phyloP scores from a whole-genome alignment of 2,888 invertebrate species.

The Lumbricus terrestris region DNA sequence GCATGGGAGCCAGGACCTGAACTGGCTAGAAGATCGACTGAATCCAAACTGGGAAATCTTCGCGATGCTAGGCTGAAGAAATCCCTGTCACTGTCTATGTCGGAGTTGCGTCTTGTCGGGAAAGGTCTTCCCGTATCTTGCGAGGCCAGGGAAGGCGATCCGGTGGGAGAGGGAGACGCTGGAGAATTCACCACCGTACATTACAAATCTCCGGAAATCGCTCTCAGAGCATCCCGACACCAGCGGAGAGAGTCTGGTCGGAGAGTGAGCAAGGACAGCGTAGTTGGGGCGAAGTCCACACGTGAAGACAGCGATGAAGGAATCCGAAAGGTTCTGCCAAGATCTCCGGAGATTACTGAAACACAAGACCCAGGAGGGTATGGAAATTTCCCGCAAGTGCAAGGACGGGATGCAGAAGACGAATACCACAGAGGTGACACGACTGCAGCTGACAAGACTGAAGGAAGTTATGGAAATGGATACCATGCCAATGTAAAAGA shows the following conservation, averaged over 20 bases:
- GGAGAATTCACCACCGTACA: not conserved
- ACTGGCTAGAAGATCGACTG: not conserved
- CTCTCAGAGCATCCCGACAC: not conserved
- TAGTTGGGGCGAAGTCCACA: not conserved
- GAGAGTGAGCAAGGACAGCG: not conserved
- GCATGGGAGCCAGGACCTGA: not conserved
- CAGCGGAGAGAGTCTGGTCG: not conserved
- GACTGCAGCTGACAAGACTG: not conserved
- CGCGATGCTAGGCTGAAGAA: not conserved
- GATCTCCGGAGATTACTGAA: not conserved
- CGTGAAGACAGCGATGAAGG: not conserved
- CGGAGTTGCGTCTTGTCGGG: not conserved
- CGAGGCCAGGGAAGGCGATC: not conserved
- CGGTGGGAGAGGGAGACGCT: not conserved
- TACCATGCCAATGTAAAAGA: not conserved
- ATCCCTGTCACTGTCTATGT: not conserved
- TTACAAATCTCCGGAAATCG: not conserved
- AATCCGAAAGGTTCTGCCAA: not conserved
- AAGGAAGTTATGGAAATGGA: not conserved
- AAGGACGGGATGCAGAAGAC: not conserved
- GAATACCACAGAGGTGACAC: not conserved
- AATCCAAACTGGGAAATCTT: not conserved
- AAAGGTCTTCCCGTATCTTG: not conserved
- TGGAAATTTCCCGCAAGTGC: not conserved
- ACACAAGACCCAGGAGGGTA: not conserved